Base-by-base conservation (phyloP, 1,140 invertebrate species). In the Onthophagus taurus region DNA sequence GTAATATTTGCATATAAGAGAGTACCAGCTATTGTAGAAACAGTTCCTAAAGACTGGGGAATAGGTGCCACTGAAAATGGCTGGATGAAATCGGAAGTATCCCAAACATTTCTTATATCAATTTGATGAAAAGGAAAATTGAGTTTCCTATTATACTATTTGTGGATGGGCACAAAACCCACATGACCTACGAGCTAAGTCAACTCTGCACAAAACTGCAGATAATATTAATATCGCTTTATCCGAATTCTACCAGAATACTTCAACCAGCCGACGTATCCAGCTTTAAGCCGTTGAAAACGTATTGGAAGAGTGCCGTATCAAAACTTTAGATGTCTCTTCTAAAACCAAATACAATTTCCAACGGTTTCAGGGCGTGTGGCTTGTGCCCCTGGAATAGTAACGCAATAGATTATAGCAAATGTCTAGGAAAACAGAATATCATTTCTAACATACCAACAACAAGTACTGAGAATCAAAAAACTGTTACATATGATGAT, bases 201-300 rank as follows among this genome's bases (percentile, higher is more conserved):
- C 21, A 58, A 33, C 49, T 61, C 17, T 63, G 59, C 44, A 26
- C 18, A 4, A 9, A 42, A 12, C 12, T 24, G 4, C 11, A 35
- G 13, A 47, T 47, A 34, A 47, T 47, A 11, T 29, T 47, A 35
- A 20, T 35, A 2, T 18, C 20, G 1, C 24, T 47, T 19, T 29
- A 42, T 42, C 38, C 31, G 7, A 47, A 43, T 23, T 21, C 31
- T 5, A 47, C 45, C 4, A 31, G 39, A 36, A 47, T 47, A 11
- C n/a, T 47, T 13, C 61, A 66, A 41, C 61, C 63, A 17, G 47
- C 61, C 7, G 64, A 68, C 36, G 61, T 65, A 7, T 41, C 58
- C 2, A 47, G 49, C 30, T 66, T 65, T 53, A 33, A 52, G 19
- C 59, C 59, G 8, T 24, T 61, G 2, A 64, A 64, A 50, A 29